Evolutionary conservation across 2,113 vertebrate species (phyloP).

Genomic region (Nothocercus julius): DNA sequence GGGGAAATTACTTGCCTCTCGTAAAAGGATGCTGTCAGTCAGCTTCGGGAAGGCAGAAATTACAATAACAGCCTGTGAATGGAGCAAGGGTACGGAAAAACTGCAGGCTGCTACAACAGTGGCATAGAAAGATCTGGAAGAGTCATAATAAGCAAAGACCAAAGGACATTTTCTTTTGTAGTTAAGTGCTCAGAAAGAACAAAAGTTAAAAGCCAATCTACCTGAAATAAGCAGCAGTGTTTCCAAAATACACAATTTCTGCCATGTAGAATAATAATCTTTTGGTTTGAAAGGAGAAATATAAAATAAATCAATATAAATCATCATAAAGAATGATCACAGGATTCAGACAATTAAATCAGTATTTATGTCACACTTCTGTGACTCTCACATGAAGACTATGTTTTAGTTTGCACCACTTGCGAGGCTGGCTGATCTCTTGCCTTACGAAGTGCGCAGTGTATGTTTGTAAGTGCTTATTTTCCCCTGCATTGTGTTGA

Average conservation of each 20-base stretch:
- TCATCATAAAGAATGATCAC: background rate
- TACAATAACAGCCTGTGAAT: rapidly evolving
- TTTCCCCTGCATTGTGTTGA: background rate
- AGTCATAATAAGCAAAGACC: background rate
- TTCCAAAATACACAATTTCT: rapidly evolving
- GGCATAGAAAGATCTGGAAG: background rate
- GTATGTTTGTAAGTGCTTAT: rapidly evolving
- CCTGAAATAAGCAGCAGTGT: background rate
- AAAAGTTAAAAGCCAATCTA: background rate
- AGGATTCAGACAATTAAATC: background rate
- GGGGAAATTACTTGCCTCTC: background rate
- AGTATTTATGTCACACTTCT: background rate
- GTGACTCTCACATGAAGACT: background rate
- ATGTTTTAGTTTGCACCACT: background rate
- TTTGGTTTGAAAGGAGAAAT: background rate
- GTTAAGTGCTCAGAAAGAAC: background rate
- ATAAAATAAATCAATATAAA: background rate
- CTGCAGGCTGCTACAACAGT: background rate
- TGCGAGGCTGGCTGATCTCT: rapidly evolving
- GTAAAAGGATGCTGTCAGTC: background rate
- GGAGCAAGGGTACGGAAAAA: background rate
- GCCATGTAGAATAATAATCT: background rate
- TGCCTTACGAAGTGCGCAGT: background rate
- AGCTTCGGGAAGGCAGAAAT: background rate
- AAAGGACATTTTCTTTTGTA: background rate